Conservation (phyloP, 2,888 invertebrate species). For the Koerneria pararmatus region DNA sequence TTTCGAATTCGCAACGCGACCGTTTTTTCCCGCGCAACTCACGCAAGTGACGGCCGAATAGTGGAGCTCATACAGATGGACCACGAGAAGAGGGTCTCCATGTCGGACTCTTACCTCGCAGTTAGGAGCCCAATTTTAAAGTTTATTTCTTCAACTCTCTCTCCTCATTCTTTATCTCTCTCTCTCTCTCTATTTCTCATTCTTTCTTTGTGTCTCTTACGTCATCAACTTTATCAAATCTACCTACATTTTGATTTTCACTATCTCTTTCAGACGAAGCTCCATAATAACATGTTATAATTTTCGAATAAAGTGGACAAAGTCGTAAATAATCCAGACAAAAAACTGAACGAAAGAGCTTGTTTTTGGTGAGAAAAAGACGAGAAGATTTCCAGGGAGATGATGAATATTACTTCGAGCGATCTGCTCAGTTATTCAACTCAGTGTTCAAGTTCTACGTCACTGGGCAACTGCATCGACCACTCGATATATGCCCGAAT, state of each 20-base stretch:
- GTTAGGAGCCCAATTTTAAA: slow-evolving; percentile 24
- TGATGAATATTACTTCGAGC: slow-evolving; percentile 57
- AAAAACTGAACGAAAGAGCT: too few relatives aligned
- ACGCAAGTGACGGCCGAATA: slow-evolving; percentile 22
- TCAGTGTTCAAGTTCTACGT: slow-evolving; percentile 54
- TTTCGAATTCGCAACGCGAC: slow-evolving; percentile 37
- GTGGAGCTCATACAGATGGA: slow-evolving; percentile 37
- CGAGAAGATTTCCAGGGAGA: slow-evolving; percentile 43
- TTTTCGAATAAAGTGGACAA: too few relatives aligned
- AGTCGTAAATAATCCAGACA: too few relatives aligned
- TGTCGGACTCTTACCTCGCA: slow-evolving; percentile 37
- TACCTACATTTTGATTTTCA: too few relatives aligned
- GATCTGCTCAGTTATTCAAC: slow-evolving; percentile 51
- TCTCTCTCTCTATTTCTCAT: too few relatives aligned
- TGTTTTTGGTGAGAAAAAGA: too few relatives aligned
- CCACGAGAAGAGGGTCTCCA: slow-evolving; percentile 34
- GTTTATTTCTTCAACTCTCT: neutral
- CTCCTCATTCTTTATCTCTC: neutral
- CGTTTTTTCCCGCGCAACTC: slow-evolving; percentile 33
- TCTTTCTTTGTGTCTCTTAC: too few relatives aligned
- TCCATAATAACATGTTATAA: too few relatives aligned
- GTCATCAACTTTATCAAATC: too few relatives aligned
- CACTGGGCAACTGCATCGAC: slow-evolving; percentile 35
- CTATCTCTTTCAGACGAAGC: too few relatives aligned
- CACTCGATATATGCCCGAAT: slow-evolving; percentile 46